These are phyloP conservation scores for Caenorhabditis briggsae DNA, from an alignment of 1,140 invertebrate species.

Conservation along the genomic window DNA sequence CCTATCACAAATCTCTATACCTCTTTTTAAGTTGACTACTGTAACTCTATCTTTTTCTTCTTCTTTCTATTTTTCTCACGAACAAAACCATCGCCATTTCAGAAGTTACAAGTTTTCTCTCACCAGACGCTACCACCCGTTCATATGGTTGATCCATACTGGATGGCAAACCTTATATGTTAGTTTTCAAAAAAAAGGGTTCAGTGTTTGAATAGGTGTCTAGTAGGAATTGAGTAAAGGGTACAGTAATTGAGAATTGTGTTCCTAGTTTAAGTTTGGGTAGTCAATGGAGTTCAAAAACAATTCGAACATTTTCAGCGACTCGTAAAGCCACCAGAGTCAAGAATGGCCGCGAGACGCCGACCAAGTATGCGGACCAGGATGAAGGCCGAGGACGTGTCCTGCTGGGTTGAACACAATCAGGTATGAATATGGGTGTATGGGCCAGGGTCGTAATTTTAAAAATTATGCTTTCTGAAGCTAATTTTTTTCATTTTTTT, in stretches of 20 bases:
- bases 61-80: not conserved
- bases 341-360: not conserved
- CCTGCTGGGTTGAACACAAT: slow-evolving; percentile 39
- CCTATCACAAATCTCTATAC: too few relatives aligned
- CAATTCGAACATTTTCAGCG: not conserved
- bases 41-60: not conserved
- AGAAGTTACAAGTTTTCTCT: slow-evolving; percentile 28
- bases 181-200: not conserved
- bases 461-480: too few relatives aligned
- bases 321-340: not conserved
- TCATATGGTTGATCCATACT: slow-evolving; percentile 52
- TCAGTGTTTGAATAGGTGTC: too few relatives aligned
- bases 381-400: slow-evolving; percentile 46
- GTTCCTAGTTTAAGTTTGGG: too few relatives aligned
- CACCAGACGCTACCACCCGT: slow-evolving; percentile 38
- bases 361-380: slow-evolving; percentile 5
- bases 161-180: slow-evolving; percentile 20
- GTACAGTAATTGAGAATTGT: too few relatives aligned
- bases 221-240: too few relatives aligned
- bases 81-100: not conserved
- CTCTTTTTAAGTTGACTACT: too few relatives aligned
- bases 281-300: not conserved
- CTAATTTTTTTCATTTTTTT: too few relatives aligned
- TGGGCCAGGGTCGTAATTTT: too few relatives aligned
- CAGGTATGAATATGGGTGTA: not conserved